Evolutionary conservation across 2,888 invertebrate species (phyloP), one percentile per base, ranked within the genome.

Genomic region (Nephrocerus scutellatus): DNA sequence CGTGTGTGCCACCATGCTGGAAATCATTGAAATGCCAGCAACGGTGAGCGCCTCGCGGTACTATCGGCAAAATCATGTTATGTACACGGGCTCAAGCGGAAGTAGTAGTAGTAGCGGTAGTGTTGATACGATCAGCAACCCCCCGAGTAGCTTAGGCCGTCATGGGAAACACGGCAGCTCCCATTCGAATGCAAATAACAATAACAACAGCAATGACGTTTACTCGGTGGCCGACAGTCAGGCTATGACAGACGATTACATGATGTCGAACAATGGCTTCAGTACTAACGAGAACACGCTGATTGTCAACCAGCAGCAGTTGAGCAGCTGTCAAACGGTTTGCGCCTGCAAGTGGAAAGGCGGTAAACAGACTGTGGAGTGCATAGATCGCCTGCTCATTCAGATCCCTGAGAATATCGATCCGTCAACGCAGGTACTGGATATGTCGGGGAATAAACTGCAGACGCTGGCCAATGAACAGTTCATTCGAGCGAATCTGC

Each of bases 301-400:
- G 38, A 52, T 52, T 34, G 43, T 52, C 10, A 51, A 53, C n/a
- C 56, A 56, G 41, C 55, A 57, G 41, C 61, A 61, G 34, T 39
- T 61, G 41, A 64, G 63, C 49, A 64, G 57, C 41, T 64, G 64
- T 18, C 86, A 86, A 42, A 74, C 75, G 28, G 80, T 80, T 53
- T 92, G 92, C 70, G 77, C 78, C 57, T 92, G 92, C 72, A 91
- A 90, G 70, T 92, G 92, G 92, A 90, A 90, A 70, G 82, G 84
- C 57, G 91, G 91, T 53, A 92, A 92, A 68, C 86, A 88, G 66
- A 88, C 90, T 34, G 91, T 90, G 44, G 89, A 90, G 71, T 92
- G 92, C 70, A 80, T 82, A 60, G 82, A 87, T 66, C 80, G 84
- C 43, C 80, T 80, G 43, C 75, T 92, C 50, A 86, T 85, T 57